phyloP scores from a whole-genome alignment of 2,797 vertebrate genomes.

The Catostomus latipinnis region DNA sequence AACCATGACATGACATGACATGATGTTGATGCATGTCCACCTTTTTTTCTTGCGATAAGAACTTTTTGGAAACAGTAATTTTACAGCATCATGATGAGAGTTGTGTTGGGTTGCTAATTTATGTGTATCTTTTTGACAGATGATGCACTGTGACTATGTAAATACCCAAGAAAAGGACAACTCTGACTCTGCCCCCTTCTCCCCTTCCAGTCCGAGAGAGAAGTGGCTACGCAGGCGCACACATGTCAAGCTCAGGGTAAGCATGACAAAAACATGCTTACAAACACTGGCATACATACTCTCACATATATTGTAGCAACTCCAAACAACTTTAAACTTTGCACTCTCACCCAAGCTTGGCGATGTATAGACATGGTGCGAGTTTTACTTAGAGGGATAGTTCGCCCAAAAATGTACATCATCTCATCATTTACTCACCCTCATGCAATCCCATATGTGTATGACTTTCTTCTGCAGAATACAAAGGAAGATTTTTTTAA shows the following conservation, averaged over 20 bases:
- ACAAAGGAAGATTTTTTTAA: too few relatives aligned
- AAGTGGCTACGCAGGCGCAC: conserved; percentile 97
- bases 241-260: conserved; percentile 94
- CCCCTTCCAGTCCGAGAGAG: conserved; percentile 88
- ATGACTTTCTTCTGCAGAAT: too few relatives aligned
- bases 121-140: conserved; percentile 74
- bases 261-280: neutral
- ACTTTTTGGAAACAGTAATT: neutral
- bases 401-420: too few relatives aligned
- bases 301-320: too few relatives aligned
- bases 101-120: conserved; percentile 5
- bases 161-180: conserved; percentile 83
- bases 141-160: conserved; percentile 90
- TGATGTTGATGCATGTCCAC: neutral
- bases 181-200: conserved; percentile 82
- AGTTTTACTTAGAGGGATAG: neutral
- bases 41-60: neutral
- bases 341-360: neutral
- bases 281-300: neutral
- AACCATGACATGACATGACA: neutral
- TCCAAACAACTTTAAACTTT: neutral
- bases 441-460: too few relatives aligned
- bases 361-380: neutral
- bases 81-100: neutral
- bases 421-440: too few relatives aligned